Evolutionary conservation across 2,888 invertebrate genomes (phyloP).

Genomic region (Amphipoea lucens): DNA sequence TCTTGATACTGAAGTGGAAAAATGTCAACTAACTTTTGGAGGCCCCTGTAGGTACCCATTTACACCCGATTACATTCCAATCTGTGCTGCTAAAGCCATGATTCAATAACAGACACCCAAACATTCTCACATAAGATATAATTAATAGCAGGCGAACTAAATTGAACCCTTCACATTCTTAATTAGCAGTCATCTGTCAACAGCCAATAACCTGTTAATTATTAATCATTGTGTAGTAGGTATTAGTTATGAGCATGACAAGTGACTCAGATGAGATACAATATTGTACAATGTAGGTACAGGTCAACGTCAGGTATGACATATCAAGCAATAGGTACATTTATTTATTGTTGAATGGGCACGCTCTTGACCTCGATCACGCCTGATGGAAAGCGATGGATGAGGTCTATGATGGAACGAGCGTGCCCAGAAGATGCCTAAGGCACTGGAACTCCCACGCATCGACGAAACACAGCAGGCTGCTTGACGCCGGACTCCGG

Average conservation of each 20-base stretch:
- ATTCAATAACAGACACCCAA: not conserved
- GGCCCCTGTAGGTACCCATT: no score
- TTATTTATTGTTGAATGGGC: no score
- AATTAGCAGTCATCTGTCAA: conserved; percentile 38
- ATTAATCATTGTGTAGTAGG: not conserved
- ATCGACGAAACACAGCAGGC: no score
- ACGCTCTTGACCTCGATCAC: no score
- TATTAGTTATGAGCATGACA: conserved; percentile 5
- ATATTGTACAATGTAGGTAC: not conserved
- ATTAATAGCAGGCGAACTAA: not conserved
- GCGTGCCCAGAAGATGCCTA: no score
- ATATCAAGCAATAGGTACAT: no score
- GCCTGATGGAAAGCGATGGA: no score
- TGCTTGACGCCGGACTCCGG: no score
- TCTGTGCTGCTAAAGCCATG: not conserved
- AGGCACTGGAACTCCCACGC: no score
- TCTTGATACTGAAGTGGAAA: no score
- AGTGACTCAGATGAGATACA: not conserved
- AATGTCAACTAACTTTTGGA: no score
- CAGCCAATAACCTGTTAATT: conserved; percentile 12
- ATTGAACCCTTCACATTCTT: conserved; percentile 22
- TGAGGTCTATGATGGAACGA: no score
- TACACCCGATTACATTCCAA: not conserved
- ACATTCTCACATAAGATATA: conserved; percentile 16
- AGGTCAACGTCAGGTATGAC: not conserved